phyloP scores from a whole-genome alignment of 1,140 invertebrate species.

The Gonioctena quinquepunctata region DNA sequence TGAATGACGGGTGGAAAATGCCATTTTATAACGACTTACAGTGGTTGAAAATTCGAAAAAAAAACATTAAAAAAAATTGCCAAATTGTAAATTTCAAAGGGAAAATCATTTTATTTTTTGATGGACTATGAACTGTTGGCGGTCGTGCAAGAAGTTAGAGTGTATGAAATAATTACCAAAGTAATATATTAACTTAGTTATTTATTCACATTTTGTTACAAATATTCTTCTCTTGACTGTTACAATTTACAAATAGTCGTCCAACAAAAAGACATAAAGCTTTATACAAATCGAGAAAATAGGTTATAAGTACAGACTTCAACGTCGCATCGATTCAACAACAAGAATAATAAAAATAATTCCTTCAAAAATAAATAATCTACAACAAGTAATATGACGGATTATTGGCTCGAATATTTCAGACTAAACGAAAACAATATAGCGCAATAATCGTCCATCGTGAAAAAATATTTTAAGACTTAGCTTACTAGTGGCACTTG shows the following conservation, averaged over 20 bases:
- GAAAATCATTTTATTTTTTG: too few species aligned
- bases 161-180: background rate
- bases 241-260: slow-evolving; percentile 3
- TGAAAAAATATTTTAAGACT: background rate
- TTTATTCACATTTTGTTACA: slow-evolving; percentile 25
- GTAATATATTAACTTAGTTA: background rate
- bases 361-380: slow-evolving; percentile 2
- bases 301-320: slow-evolving; percentile 17
- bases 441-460: background rate
- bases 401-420: background rate
- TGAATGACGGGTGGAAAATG: too few species aligned
- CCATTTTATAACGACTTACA: too few species aligned
- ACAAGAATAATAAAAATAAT: background rate
- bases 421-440: background rate
- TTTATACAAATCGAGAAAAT: slow-evolving; percentile 10
- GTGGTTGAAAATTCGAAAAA: too few species aligned
- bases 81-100: too few species aligned
- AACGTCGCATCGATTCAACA: background rate
- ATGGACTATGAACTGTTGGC: too few species aligned
- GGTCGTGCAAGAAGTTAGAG: too few species aligned
- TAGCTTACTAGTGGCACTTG: background rate
- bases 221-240: background rate
- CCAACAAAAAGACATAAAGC: slow-evolving; percentile 7
- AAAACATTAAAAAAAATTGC: too few species aligned
- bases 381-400: background rate